A percentile compares a stretch with the other conserved stretches of the same genome.
Evolutionary conservation across 2,113 vertebrate genomes (phyloP).

Genomic region (Oryctolagus cuniculus): mOryCun1.1 NC_091437.1:59338501-59339000

Average conservation of each 20-base stretch:
- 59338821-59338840: too few species aligned
- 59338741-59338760: background rate
- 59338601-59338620: background rate
- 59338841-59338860: background rate
- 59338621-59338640: background rate
- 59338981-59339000: background rate
- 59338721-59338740: background rate
- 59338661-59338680: background rate
- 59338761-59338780: background rate
- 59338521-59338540: background rate
- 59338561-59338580: background rate
- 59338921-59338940: background rate
- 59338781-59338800: background rate
- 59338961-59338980: background rate
- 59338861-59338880: background rate
- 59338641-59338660: background rate
- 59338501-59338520: conserved; percentile 4
- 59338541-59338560: background rate
- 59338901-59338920: background rate
- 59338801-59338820: background rate
- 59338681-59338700: background rate
- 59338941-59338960: background rate
- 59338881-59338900: background rate
- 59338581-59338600: too few species aligned
- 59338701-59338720: background rate